Base-by-base conservation (phyloP, 2,113 vertebrate genomes). In the Vimba vimba region DNA sequence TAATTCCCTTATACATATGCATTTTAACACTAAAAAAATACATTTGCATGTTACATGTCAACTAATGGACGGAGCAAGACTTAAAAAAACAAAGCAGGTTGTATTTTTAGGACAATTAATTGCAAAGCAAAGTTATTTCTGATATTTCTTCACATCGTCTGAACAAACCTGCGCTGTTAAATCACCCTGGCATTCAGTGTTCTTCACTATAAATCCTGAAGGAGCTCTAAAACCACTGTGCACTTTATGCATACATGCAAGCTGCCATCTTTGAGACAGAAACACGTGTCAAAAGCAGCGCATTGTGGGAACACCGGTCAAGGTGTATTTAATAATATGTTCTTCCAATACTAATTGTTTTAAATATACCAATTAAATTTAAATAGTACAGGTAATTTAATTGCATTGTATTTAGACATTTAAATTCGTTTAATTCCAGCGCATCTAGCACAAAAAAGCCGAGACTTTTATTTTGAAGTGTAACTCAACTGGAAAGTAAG, bases 401-500 rank as follows among this genome's bases (percentile, higher is more conserved):
- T 0, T 50, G 2, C 0, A 12, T 23, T 30, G 39, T 17, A 17
- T 45, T 47, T 12, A 64, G 4, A 47, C 13, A 2, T 81, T 30
- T 69, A 13, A 55, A 36, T 15, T 2, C 5, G 33, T 79, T 36
- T 43, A 27, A 83, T 17, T 73, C 13, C 7, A 7, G 13, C 2
- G 10, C 4, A 59, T 57, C 2, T 6, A 43, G 0, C 12, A 8
- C 57, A 10, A 19, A 50, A 8, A 9, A 52, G 25, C 1, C 0
- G 33, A 1, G 50, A 81, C 85, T 25, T 86, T 86, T 81, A 86
- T 86, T 86, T 86, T 86, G 85, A 74, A 74, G n/a, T 11, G 50
- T 7, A 1, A 2, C 23, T 19, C 50, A 25, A 83, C 66, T 25
- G 6, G 27, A 83, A 83, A 83, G 15, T n/a, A 82, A 82, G 39